Conservation (phyloP, 2,113 vertebrate genomes). For the Tretioscincus oriximinensis region DNA sequence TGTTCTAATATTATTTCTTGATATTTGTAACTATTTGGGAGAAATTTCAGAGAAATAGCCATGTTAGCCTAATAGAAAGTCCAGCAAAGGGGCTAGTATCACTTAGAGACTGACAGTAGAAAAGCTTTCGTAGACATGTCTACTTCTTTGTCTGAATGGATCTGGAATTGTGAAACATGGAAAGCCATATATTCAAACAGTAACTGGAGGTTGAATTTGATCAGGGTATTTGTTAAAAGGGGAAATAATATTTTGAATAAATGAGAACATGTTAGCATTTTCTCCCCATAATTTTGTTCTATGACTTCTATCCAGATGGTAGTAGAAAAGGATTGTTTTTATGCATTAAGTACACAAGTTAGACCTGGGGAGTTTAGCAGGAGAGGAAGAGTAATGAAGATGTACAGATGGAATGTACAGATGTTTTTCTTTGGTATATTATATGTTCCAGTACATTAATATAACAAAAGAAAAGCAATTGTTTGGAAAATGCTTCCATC, state of each 20-base stretch:
- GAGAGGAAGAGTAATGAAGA: background rate
- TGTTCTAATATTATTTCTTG: background rate
- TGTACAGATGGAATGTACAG: background rate
- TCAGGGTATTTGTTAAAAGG: background rate
- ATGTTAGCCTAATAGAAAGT: too few relatives aligned
- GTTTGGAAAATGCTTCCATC: rapidly evolving
- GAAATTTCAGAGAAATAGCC: too few relatives aligned
- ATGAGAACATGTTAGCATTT: background rate
- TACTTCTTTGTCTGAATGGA: background rate
- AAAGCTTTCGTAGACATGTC: too few relatives aligned
- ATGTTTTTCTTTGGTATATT: background rate
- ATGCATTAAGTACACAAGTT: background rate
- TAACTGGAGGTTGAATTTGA: background rate
- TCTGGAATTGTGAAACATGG: background rate
- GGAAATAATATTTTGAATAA: background rate
- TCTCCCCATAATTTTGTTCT: background rate
- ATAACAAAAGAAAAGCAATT: background rate
- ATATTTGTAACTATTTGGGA: background rate
- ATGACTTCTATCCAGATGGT: background rate
- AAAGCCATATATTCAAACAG: background rate
- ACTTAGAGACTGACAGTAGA: too few relatives aligned
- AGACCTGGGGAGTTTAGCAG: background rate
- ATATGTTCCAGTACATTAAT: background rate
- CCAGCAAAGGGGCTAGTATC: too few relatives aligned
- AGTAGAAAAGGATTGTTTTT: background rate